phyloP scores from a whole-genome alignment of 2,797 vertebrate species.

The Lepus townsendii region DNA sequence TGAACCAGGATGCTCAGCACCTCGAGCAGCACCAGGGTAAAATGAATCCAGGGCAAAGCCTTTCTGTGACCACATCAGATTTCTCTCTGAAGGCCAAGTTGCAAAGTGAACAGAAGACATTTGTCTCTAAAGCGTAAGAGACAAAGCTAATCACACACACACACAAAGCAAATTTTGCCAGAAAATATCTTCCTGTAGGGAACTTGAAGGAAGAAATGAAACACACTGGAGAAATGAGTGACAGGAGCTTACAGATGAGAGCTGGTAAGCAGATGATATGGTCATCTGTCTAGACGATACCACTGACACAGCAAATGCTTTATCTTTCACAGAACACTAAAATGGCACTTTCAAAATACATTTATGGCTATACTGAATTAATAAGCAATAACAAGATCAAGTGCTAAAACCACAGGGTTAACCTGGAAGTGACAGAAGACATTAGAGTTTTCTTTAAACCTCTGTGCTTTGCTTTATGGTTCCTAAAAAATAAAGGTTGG shows the following conservation, averaged over 20 bases:
- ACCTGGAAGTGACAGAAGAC: neutral
- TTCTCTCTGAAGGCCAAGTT: conserved; percentile 44
- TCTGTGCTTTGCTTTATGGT: conserved; percentile 17
- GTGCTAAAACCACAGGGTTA: neutral
- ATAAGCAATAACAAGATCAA: neutral
- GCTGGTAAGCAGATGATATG: neutral
- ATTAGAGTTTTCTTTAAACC: conserved; percentile 34
- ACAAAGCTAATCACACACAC: neutral
- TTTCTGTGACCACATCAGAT: neutral
- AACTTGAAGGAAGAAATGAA: neutral
- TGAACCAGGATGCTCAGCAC: neutral
- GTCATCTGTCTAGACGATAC: neutral
- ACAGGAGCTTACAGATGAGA: neutral
- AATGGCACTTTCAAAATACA: neutral
- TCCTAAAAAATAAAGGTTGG: conserved; percentile 46
- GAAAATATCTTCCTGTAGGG: neutral
- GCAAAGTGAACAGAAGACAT: neutral
- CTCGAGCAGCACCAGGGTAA: neutral
- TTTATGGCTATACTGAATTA: conserved; percentile 18
- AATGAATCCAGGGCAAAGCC: neutral
- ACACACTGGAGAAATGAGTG: neutral
- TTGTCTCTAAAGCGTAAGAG: conserved; percentile 35
- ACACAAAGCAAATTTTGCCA: neutral
- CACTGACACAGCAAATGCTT: neutral
- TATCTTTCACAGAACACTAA: conserved; percentile 7